Base-by-base conservation (phyloP, 1,140 invertebrate species). In the Melipona quadrifasciata region DNA sequence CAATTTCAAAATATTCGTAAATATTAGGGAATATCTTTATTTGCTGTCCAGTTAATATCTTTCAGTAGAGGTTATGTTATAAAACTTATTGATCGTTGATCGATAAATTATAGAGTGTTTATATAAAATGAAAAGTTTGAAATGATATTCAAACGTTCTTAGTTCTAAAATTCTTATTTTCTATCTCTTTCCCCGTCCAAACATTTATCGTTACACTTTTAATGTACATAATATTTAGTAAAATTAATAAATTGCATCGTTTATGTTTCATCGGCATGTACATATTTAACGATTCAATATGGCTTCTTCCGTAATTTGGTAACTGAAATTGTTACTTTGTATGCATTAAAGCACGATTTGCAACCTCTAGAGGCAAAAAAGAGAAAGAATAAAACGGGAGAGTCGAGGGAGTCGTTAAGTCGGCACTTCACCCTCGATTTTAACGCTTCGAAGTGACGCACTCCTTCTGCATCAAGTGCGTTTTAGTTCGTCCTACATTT, bases 381-480 rank as follows among this genome's bases (percentile, higher is more conserved):
- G 34, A 47, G n/a, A 61, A 71, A 71, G 6, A 65, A 21, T 64
- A 24, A 70, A 77, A 55, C 16, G 39, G 34, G 24, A 53, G n/a
- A 39, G 34, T 6, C 17, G 21, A 76, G 65, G 31, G 53, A 51
- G 58, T 73, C 74, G 53, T 83, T 31, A 83, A 78, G 74, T 78
- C 81, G 65, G n/a, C 21, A 61, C 65, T 83, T 75, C 74, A 83
- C 81, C 74, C 74, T 70, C 81, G 74, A 77, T 51, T 83, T 83
- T 83, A 83, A 83, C 74, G 81, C 64, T 65, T 83, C 74, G 39
- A 83, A 83, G 64, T 83, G 74, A 83, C 81, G 81, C 81, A 83
- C 81, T 83, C 65, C 8, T 47, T 47, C 34, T 77, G 51, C 55
- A 55, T 83, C 51, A 83, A 83, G 74, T 77, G 53, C 65, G 74